These are phyloP conservation scores for Mimas tiliae DNA, from an alignment of 2,888 invertebrate species.

Conservation along the genomic window DNA sequence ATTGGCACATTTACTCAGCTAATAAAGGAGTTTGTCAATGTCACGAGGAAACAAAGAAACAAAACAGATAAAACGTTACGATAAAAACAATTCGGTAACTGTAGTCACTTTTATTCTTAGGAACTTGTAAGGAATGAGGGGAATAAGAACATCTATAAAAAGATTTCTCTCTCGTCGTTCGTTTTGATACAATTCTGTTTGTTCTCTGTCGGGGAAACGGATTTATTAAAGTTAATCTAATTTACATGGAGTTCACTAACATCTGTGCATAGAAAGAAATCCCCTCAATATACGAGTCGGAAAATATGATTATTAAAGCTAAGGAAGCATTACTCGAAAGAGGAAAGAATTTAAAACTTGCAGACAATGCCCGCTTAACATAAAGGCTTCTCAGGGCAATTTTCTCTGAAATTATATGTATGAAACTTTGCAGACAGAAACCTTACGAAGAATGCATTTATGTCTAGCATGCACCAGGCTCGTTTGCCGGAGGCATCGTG, in stretches of 20 bases:
- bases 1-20: constrained; percentile 40
- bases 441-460: constrained; percentile 54
- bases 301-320: constrained; percentile 22
- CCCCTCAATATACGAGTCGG: background rate
- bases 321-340: constrained; percentile 31
- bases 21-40: constrained; percentile 54
- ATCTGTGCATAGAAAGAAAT: constrained; percentile 7
- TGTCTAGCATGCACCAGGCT: constrained; percentile 40
- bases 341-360: constrained; percentile 44
- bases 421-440: constrained; percentile 62
- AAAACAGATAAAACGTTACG: constrained; percentile 52
- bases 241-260: constrained; percentile 31
- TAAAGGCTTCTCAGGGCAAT: constrained; percentile 53
- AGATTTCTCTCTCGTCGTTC: constrained; percentile 41
- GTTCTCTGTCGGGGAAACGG: constrained; percentile 44
- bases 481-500: constrained; percentile 39
- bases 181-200: constrained; percentile 46
- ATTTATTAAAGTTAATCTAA: constrained; percentile 45
- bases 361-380: constrained; percentile 37
- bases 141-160: constrained; percentile 46
- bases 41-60: constrained; percentile 43
- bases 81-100: constrained; percentile 61
- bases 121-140: constrained; percentile 44
- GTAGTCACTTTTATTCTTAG: constrained; percentile 52
- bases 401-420: constrained; percentile 57